These are phyloP conservation scores for Rhagoletis zephyria DNA, from an alignment of 1,140 invertebrate genomes.

Conservation along the genomic window DNA sequence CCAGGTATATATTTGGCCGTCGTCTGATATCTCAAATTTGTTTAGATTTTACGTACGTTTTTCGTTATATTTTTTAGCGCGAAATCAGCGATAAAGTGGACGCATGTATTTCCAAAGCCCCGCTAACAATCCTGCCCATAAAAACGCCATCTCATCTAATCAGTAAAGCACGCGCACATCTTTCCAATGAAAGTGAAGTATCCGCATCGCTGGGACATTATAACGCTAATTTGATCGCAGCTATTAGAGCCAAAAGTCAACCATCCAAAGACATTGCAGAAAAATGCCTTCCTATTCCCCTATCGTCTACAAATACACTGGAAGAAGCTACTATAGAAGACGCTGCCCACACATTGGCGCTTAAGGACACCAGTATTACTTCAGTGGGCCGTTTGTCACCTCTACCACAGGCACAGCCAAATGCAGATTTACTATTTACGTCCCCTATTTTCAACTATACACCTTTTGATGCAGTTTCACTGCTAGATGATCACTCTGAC, in stretches of 20 bases:
- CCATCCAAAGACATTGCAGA: background rate
- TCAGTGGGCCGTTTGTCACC: slow-evolving; percentile 65
- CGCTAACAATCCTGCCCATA: slow-evolving; percentile 81
- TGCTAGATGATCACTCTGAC: slow-evolving; percentile 74
- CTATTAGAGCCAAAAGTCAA: slow-evolving; percentile 52
- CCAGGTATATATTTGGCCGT: slow-evolving; percentile 65
- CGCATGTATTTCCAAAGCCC: slow-evolving; percentile 79
- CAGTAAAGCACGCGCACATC: slow-evolving; percentile 63
- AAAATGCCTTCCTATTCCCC: background rate
- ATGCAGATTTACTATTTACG: slow-evolving; percentile 75
- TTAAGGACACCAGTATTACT: slow-evolving; percentile 62
- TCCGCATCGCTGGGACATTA: slow-evolving; percentile 61
- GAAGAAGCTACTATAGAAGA: background rate
- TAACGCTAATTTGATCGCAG: slow-evolving; percentile 64
- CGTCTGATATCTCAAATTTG: too few relatives aligned
- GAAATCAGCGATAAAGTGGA: slow-evolving; percentile 80
- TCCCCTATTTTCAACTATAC: slow-evolving; percentile 75
- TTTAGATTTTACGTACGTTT: background rate
- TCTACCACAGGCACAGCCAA: slow-evolving; percentile 59
- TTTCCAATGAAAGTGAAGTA: slow-evolving; percentile 53
- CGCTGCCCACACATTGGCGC: slow-evolving; percentile 56
- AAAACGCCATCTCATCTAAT: slow-evolving; percentile 77
- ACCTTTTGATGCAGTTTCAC: slow-evolving; percentile 76
- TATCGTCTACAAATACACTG: background rate
- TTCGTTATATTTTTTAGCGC: slow-evolving; percentile 72